Conservation (phyloP, 2,888 invertebrate genomes). For the Philaethria dido region DNA sequence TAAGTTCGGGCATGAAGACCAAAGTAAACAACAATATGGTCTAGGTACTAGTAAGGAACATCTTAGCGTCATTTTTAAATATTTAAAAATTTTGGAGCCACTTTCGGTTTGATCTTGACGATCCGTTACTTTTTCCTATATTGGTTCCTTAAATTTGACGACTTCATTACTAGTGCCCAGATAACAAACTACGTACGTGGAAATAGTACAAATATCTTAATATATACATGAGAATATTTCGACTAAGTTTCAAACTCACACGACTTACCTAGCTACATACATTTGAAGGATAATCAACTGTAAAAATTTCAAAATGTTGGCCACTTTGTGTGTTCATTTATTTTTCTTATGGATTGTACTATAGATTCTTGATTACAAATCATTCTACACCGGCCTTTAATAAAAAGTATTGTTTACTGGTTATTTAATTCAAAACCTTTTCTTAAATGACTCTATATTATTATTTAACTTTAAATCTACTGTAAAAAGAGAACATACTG, state of each 20-base stretch:
- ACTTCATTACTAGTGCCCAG: slow-evolving; percentile 4
- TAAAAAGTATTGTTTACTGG: neutral
- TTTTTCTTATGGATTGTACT: neutral
- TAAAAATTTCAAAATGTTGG: neutral
- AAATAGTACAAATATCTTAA: slow-evolving; percentile 38
- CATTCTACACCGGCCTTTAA: neutral
- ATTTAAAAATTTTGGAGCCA: neutral
- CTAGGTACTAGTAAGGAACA: neutral
- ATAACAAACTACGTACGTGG: slow-evolving; percentile 25
- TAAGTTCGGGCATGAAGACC: slow-evolving; percentile 75
- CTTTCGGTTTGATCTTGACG: neutral
- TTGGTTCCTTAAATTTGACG: neutral
- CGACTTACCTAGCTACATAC: slow-evolving; percentile 4
- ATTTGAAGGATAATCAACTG: neutral
- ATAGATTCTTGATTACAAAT: neutral
- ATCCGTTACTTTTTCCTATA: neutral
- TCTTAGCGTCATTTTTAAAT: slow-evolving; percentile 2
- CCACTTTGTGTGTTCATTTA: neutral
- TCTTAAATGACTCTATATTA: neutral
- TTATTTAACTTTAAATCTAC: neutral
- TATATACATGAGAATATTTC: slow-evolving; percentile 41
- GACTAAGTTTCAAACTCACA: slow-evolving; percentile 30
- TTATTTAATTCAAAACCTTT: neutral
- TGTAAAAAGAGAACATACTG: neutral
- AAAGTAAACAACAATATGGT: slow-evolving; percentile 25